Conservation (phyloP, 2,113 vertebrate species). For the Syrrhaptes paradoxus region DNA sequence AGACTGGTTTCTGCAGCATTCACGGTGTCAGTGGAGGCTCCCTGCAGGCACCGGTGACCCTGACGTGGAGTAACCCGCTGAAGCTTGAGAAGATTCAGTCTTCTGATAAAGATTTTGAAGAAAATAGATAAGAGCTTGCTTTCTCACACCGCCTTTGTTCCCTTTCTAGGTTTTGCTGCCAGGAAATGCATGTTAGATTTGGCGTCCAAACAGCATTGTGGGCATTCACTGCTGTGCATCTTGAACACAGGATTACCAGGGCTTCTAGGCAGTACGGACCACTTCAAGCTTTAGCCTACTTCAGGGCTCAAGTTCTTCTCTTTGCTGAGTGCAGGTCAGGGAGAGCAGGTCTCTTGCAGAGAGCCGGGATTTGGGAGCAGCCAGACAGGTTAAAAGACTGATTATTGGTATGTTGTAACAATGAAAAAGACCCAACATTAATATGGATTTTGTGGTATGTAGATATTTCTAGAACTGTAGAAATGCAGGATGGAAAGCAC, state of each 20-base stretch:
- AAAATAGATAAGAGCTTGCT: not conserved
- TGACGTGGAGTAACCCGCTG: not conserved
- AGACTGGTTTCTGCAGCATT: not conserved
- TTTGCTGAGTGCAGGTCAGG: not conserved
- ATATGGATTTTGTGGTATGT: not conserved
- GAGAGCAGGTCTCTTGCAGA: not conserved
- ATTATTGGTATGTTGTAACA: not conserved
- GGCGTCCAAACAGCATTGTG: rapidly evolving
- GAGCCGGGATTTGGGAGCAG: not conserved
- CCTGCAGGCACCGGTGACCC: not conserved
- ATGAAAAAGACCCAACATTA: not conserved
- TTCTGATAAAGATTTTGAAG: not conserved
- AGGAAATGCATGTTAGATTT: not conserved
- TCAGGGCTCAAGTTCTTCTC: not conserved
- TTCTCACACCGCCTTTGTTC: not conserved
- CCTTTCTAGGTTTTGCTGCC: not conserved
- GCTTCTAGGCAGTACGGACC: not conserved
- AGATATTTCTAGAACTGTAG: not conserved
- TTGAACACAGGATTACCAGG: not conserved
- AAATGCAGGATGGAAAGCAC: not conserved
- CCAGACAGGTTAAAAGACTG: not conserved
- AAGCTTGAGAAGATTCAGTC: not conserved
- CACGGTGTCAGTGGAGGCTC: rapidly evolving
- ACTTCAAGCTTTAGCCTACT: not conserved
- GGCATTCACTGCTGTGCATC: not conserved